Base-by-base conservation (phyloP, 2,113 vertebrate genomes). In the Vireo altiloquus region DNA sequence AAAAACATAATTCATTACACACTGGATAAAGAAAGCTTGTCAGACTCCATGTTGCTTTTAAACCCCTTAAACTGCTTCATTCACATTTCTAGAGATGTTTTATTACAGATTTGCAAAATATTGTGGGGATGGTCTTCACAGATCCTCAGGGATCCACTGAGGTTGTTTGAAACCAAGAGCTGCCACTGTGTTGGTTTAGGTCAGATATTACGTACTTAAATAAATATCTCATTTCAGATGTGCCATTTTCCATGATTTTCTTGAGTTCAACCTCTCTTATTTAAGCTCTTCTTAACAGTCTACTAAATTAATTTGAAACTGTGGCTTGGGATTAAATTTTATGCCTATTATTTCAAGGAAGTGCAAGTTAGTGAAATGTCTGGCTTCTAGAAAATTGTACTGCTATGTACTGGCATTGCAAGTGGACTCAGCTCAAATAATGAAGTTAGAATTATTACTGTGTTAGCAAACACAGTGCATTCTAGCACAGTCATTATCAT, bases 81-180 rank as follows among this genome's bases (percentile, higher is more conserved):
- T 80, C 31, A 64, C 15, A 15, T 50, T 96, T 94, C 50, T 79
- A 71, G 68, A 96, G 82, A 94, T 37, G 19, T 90, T 94, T 95
- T 96, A 89, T 93, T 91, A 80, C 91, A 94, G 22, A 17, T 78
- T 94, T 96, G 57, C 59, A 93, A 96, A 96, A 90, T 94, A 92
- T 87, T 71, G 31, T 9, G 27, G 68, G 18, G 17, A 78, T 95
- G 56, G 64, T 94, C 78, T 85, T 96, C 90, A 46, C 57, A 93
- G 81, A 53, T 68, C 24, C 7, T 95, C 66, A 78, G 6, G 10
- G 30, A 11, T 79, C 40, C 65, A 57, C 69, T 95, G 88, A 87
- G 69, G 30, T 81, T 94, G 33, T 49, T 84, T 61, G 83, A 85
- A 77, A 66, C 37, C 17, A 72, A 60, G 19, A 82, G 35, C 33